Conservation (phyloP, 2,797 vertebrate genomes). For the Sylvia borin region DNA sequence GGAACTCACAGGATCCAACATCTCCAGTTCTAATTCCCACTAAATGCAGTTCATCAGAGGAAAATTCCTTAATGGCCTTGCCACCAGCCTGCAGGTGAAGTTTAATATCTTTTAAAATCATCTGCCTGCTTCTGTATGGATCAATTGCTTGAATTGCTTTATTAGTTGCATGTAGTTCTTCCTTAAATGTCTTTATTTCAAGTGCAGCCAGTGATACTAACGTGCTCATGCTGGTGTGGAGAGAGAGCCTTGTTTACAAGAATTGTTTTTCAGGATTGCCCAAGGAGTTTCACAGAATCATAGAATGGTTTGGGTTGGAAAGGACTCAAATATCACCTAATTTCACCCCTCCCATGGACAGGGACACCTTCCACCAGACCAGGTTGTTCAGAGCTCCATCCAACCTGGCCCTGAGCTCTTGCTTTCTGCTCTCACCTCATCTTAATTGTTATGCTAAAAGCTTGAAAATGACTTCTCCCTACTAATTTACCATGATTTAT, state of each 20-base stretch:
- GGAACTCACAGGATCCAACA: background rate
- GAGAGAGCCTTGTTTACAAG: slow-evolving; percentile 55
- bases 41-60: background rate
- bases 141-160: background rate
- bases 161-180: slow-evolving; percentile 76
- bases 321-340: background rate
- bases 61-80: background rate
- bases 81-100: background rate
- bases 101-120: background rate
- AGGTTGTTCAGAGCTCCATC: background rate
- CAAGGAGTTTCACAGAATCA: slow-evolving; percentile 65
- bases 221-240: slow-evolving; percentile 79
- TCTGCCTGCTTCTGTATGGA: background rate
- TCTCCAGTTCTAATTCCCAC: background rate
- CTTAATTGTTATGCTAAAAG: slow-evolving; percentile 80
- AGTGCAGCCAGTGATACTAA: slow-evolving; percentile 76
- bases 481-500: background rate
- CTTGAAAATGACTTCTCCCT: background rate
- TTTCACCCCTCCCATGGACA: background rate
- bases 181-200: slow-evolving; percentile 82
- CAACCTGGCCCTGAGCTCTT: slow-evolving; percentile 47
- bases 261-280: slow-evolving; percentile 71
- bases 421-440: slow-evolving; percentile 80
- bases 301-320: background rate
- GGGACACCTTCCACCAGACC: background rate